Conservation (phyloP, 2,797 vertebrate genomes). For the Prionace glauca region DNA sequence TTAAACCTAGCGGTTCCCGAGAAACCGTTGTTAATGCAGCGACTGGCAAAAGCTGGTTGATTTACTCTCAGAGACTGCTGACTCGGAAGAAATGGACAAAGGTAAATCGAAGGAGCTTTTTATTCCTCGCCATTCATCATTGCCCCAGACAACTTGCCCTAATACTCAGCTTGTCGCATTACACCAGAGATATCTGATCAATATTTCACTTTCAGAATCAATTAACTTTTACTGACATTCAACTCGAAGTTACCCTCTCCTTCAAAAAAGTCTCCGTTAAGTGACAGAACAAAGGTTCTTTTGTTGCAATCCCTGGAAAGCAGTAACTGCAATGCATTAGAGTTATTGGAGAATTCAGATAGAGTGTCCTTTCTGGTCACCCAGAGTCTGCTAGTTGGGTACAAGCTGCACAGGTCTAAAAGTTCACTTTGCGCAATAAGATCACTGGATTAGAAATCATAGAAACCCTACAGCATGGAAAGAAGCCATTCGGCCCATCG, state of each 20-base stretch:
- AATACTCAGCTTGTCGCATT: background rate
- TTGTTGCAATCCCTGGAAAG: background rate
- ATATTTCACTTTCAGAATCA: constrained; percentile 8
- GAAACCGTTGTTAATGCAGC: background rate
- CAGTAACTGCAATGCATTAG: background rate
- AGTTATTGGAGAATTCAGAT: background rate
- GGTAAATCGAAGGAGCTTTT: background rate
- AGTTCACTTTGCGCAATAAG: background rate
- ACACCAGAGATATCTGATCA: background rate
- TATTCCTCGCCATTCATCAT: background rate
- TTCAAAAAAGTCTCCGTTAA: background rate
- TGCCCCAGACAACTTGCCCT: background rate
- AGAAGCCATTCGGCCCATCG: too few relatives aligned
- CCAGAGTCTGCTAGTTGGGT: background rate
- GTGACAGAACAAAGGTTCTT: background rate
- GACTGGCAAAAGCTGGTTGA: background rate
- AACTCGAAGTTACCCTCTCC: background rate
- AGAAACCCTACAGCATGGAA: too few relatives aligned
- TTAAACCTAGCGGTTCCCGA: background rate
- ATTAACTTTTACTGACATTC: constrained; percentile 29
- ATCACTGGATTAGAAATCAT: background rate
- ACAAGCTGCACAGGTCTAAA: background rate
- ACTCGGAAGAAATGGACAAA: background rate
- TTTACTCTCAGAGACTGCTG: background rate
- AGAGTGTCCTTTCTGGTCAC: background rate